Evolutionary conservation across 2,888 invertebrate species (phyloP), one percentile per base, ranked within the genome.

Genomic region (Macropis europaea): DNA sequence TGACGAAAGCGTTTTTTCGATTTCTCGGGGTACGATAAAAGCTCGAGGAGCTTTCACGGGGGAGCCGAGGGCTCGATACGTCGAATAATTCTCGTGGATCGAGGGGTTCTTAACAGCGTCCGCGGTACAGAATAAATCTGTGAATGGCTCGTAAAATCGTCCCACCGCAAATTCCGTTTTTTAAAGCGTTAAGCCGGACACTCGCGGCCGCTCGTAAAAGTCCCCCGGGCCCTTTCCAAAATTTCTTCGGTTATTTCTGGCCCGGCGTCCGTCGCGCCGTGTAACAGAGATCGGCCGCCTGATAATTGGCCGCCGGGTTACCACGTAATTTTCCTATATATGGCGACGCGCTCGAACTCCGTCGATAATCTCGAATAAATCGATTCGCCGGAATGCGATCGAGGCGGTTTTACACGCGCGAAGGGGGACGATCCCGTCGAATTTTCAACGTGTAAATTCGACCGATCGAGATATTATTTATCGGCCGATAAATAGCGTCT

Each of bases 101-200:
- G 52, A 75, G 19, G 34, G 22, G 38, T 38, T 7, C 47, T 40
- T 62, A 57, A 40, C 34, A 17, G 63, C 19, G 34, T 36, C 19
- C 47, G 47, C 47, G 56, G 13, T 24, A 45, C 30, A 61, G 50
- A 67, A 71, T 74, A 71, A 80, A 80, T 71, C 60, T 53, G 48
- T 13, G 71, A 62, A 66, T 32, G 62, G 68, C 15, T 60, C 77
- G 63, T 80, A 77, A 77, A 80, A 57, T 66, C 66, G 68, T 56
- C 52, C 47, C 54, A 34, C 47, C 61, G 56, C 56, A 56, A 66
- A 73, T 67, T 63, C 66, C 62, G 42, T 11, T 43, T 59, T 73
- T 71, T 56, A 50, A 68, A 45, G 59, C 73, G 54, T 52, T 43
- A 62, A 50, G 57, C 38, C 11, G 66, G 59, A 76, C 68, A 45